Percentiles rank a stretch among this genome's conserved stretches.
Evolutionary conservation across 2,797 vertebrate species (phyloP).

Genomic region (Oreochromis mossambicus): DNA sequence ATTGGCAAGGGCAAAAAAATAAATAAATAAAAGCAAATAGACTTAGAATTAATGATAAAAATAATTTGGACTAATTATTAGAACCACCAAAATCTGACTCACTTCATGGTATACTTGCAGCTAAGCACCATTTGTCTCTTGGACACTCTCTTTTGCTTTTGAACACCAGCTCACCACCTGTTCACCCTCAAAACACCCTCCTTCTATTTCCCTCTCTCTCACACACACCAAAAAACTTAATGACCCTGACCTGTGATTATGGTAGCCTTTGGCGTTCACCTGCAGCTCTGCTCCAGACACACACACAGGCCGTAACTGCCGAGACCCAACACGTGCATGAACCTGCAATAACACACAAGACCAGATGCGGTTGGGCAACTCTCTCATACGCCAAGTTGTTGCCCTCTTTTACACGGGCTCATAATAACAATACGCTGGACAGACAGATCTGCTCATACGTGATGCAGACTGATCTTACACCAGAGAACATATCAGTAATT

Average conservation of each 20-base stretch:
- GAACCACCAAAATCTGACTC: background rate
- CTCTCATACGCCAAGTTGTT: background rate
- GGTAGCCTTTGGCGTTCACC: constrained; percentile 66
- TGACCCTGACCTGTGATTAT: constrained; percentile 66
- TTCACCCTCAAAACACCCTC: constrained; percentile 28
- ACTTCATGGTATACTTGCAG: too few relatives aligned
- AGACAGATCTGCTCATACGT: background rate
- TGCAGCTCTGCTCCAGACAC: constrained; percentile 47
- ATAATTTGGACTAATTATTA: background rate
- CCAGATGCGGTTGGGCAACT: constrained; percentile 41
- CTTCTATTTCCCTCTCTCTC: background rate
- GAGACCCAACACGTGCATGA: constrained; percentile 8
- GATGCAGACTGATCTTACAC: background rate
- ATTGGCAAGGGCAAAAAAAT: background rate
- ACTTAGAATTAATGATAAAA: background rate
- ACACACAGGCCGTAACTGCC: background rate
- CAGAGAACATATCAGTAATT: background rate
- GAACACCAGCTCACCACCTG: constrained; percentile 50
- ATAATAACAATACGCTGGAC: background rate
- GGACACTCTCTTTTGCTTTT: background rate
- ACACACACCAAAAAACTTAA: constrained; percentile 43
- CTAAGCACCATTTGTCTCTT: background rate
- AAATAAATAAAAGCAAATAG: background rate
- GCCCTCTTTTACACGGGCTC: background rate
- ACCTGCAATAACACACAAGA: constrained; percentile 13